Conservation (phyloP, 35 echinoderm and acorn worm genomes). For the Ophioderma brevispina region DNA sequence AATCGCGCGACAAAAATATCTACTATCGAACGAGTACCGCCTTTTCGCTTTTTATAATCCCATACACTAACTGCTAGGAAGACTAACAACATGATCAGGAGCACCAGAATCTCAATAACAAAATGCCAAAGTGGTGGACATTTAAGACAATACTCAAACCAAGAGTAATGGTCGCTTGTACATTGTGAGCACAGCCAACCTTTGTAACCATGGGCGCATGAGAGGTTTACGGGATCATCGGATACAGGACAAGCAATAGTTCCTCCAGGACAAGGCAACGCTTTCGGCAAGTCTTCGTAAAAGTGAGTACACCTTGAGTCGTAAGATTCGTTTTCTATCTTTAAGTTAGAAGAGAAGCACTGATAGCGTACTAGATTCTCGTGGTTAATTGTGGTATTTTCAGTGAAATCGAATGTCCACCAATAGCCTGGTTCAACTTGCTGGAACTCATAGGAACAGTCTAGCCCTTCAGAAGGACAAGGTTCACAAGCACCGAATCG, state of each 20-base stretch:
- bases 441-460: constrained; percentile 29
- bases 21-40: not conserved
- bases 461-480: constrained; percentile 32
- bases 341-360: constrained; percentile 14
- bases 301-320: not conserved
- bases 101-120: not conserved
- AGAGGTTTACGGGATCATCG: not conserved
- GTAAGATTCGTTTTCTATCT: not conserved
- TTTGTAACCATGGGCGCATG: constrained; percentile 25
- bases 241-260: not conserved
- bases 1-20: not conserved
- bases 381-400: not conserved
- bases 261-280: constrained; percentile 7
- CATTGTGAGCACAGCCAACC: constrained; percentile 48
- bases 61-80: not conserved
- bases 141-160: not conserved
- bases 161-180: not conserved
- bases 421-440: constrained; percentile 22
- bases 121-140: constrained; percentile 19
- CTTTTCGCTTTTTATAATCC: not conserved
- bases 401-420: constrained; percentile 30
- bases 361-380: not conserved
- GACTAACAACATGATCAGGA: not conserved
- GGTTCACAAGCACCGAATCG: constrained; percentile 40
- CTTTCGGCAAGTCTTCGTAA: not conserved